phyloP scores from a whole-genome alignment of 1,140 invertebrate genomes.

The Cotesia glomerata region DNA sequence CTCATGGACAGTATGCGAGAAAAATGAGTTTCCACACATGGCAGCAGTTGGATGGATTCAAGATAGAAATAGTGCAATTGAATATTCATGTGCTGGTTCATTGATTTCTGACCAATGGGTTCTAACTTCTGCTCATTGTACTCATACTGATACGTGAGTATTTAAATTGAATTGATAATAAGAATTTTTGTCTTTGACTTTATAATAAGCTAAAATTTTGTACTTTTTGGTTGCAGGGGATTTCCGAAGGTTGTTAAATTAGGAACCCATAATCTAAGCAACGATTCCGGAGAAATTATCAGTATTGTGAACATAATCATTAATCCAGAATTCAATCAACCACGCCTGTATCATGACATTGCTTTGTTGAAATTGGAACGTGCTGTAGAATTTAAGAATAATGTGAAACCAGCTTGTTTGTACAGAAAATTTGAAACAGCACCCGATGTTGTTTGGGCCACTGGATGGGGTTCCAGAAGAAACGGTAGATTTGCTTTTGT shows the following conservation, averaged over 20 bases:
- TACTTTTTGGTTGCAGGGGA: constrained; percentile 23
- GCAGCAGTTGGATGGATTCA: constrained; percentile 52
- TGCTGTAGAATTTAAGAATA: constrained; percentile 56
- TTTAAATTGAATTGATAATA: no score
- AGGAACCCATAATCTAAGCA: constrained; percentile 31
- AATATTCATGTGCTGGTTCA: constrained; percentile 55
- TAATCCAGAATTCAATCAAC: constrained; percentile 64
- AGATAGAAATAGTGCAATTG: constrained; percentile 36
- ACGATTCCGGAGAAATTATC: constrained; percentile 27
- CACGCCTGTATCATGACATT: constrained; percentile 70
- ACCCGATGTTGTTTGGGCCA: constrained; percentile 56
- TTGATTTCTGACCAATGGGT: constrained; percentile 56
- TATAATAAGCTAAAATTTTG: no score
- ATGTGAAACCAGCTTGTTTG: constrained; percentile 68
- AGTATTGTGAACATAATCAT: constrained; percentile 41
- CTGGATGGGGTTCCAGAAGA: constrained; percentile 65
- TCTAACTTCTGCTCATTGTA: constrained; percentile 60
- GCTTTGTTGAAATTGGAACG: constrained; percentile 65
- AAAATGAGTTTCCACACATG: constrained; percentile 70
- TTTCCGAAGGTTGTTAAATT: constrained; percentile 29
- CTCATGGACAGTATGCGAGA: constrained; percentile 54
- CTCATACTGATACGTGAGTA: constrained; percentile 32
- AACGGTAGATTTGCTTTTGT: no score
- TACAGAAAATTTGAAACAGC: constrained; percentile 54
- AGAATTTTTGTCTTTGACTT: no score